A percentile compares a stretch with the other conserved stretches of the same genome.
Evolutionary conservation across 2,888 invertebrate species (phyloP).

Genomic region (Tillus elongatus): DNA sequence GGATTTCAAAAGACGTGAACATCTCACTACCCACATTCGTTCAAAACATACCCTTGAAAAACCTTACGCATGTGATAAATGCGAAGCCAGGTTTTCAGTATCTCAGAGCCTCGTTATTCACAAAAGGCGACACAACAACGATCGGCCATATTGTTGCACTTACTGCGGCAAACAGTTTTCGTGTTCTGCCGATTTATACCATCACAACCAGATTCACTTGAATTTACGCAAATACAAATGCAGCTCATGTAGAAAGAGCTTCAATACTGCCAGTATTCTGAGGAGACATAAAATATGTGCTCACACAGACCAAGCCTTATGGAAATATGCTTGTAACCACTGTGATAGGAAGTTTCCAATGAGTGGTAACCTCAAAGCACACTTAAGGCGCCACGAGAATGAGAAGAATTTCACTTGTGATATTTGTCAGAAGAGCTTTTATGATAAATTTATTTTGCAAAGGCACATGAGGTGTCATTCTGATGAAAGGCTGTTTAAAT

Average conservation of each 20-base stretch:
- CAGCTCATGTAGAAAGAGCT: conserved; percentile 26
- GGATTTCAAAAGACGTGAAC: conserved; percentile 26
- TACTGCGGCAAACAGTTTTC: conserved; percentile 39
- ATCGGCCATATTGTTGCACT: conserved; percentile 30
- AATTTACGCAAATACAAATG: conserved; percentile 29
- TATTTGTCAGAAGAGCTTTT: conserved; percentile 38
- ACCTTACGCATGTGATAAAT: conserved; percentile 28
- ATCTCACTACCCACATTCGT: conserved; percentile 26
- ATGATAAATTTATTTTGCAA: conserved; percentile 30
- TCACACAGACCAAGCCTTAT: conserved; percentile 29
- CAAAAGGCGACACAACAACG: conserved; percentile 27
- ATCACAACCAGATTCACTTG: conserved; percentile 28
- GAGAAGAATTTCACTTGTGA: conserved; percentile 34
- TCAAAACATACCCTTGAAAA: conserved; percentile 30
- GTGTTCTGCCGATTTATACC: conserved; percentile 26
- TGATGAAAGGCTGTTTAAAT: conserved; percentile 25
- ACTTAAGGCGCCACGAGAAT: conserved; percentile 30
- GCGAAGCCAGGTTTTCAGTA: conserved; percentile 26
- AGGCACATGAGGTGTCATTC: conserved; percentile 28
- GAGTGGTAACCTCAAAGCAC: conserved; percentile 28
- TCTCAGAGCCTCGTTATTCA: conserved; percentile 28
- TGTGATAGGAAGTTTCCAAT: conserved; percentile 29
- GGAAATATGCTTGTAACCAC: conserved; percentile 28
- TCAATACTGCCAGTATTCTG: conserved; percentile 28
- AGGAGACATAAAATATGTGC: conserved; percentile 28